phyloP scores from a whole-genome alignment of 2,888 invertebrate species.

The Magallana nippona region DNA sequence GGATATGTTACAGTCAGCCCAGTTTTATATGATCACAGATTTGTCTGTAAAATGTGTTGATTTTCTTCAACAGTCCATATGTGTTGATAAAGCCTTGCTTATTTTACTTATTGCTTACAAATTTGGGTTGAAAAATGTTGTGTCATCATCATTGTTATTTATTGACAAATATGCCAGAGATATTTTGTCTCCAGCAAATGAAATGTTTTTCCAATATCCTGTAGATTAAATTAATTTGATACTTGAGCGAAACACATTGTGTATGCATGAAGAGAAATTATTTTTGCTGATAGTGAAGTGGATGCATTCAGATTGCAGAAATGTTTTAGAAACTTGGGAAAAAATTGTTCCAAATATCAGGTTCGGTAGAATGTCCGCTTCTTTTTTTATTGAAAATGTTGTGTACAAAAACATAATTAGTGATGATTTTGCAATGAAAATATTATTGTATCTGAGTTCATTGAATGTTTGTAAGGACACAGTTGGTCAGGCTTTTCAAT shows the following conservation, averaged over 20 bases:
- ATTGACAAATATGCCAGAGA: not conserved
- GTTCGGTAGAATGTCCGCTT: not conserved
- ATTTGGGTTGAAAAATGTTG: not conserved
- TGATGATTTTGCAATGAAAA: not conserved
- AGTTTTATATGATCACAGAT: slow-evolving; percentile 11
- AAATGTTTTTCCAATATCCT: not conserved
- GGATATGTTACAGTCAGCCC: not conserved
- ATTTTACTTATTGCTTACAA: not conserved
- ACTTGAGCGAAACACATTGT: not conserved
- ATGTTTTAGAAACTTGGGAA: not conserved
- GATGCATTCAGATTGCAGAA: not conserved
- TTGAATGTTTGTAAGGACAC: not conserved
- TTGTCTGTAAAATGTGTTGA: not conserved
- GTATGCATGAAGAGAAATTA: not conserved
- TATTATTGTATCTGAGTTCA: not conserved
- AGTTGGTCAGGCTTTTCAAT: not conserved
- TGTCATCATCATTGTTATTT: not conserved
- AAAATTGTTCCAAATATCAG: not conserved
- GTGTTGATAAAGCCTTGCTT: not conserved
- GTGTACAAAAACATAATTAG: not conserved
- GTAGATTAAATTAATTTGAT: not conserved
- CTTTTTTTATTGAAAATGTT: slow-evolving; percentile 6
- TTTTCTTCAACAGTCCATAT: not conserved
- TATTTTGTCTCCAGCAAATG: not conserved
- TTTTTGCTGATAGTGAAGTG: not conserved